Conservation (phyloP, 2,888 invertebrate species). For the Chouioia cunea region DNA sequence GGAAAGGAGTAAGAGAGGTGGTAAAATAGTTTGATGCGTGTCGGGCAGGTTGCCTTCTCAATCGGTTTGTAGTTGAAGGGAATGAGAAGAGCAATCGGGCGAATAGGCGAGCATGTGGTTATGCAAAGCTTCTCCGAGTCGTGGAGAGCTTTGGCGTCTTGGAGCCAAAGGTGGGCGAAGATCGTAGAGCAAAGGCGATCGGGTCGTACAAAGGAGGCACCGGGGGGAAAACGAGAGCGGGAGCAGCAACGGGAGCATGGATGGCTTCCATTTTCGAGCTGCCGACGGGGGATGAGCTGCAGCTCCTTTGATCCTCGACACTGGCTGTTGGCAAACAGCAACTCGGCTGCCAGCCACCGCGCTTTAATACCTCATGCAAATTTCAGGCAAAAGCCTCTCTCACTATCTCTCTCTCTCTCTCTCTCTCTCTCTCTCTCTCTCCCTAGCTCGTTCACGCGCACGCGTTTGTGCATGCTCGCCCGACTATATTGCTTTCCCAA, state of each 20-base stretch:
- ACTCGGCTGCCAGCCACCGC: conserved; percentile 65
- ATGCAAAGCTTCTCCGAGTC: conserved; percentile 1
- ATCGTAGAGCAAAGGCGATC: neutral
- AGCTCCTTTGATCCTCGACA: conserved; percentile 67
- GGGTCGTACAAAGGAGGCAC: conserved; percentile 13
- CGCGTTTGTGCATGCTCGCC: conserved; percentile 56
- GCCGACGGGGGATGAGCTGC: conserved; percentile 20
- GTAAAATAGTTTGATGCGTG: neutral
- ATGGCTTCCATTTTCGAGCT: conserved; percentile 33
- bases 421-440: conserved; percentile 49
- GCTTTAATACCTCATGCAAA: conserved; percentile 69
- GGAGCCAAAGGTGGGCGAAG: neutral
- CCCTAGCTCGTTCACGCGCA: conserved; percentile 37
- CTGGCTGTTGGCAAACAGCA: conserved; percentile 67
- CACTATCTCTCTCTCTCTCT: conserved; percentile 43
- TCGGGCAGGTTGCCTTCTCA: neutral
- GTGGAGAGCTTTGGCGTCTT: conserved; percentile 18
- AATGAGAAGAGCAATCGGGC: neutral
- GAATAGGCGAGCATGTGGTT: neutral
- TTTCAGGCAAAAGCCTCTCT: conserved; percentile 63
- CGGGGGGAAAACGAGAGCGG: conserved; percentile 45
- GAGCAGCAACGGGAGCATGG: conserved; percentile 46
- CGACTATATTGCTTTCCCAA: conserved; percentile 67
- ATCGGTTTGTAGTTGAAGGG: neutral
- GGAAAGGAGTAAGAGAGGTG: neutral